A percentile compares a stretch with the other conserved stretches of the same genome.
Evolutionary conservation across 2,113 vertebrate genomes (phyloP).

Genomic region (Chamaea fasciata): DNA sequence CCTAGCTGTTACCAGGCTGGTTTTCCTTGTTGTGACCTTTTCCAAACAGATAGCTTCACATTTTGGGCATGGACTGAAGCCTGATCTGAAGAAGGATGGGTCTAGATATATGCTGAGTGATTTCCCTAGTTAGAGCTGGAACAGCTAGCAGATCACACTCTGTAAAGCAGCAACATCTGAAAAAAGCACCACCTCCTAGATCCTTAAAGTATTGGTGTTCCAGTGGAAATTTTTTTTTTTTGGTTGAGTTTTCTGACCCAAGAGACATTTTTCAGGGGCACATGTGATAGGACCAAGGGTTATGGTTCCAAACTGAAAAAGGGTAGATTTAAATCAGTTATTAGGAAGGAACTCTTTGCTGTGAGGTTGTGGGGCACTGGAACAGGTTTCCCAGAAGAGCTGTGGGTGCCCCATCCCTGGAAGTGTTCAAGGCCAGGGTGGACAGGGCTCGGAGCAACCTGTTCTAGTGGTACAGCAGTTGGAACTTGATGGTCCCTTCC

Average conservation of each 20-base stretch:
- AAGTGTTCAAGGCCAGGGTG: neutral
- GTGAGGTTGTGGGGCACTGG: neutral
- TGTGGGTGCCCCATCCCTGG: neutral
- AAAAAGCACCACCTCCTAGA: neutral
- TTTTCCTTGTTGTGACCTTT: neutral
- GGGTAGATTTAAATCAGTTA: neutral
- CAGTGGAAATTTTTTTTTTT: neutral
- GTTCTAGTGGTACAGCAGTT: neutral
- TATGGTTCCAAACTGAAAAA: neutral
- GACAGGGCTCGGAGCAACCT: neutral
- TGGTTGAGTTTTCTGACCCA: neutral
- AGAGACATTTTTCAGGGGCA: neutral
- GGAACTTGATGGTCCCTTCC: neutral
- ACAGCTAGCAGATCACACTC: neutral
- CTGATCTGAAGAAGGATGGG: neutral
- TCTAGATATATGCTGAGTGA: neutral
- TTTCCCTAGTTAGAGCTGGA: neutral
- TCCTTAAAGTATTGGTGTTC: neutral
- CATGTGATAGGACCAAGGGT: neutral
- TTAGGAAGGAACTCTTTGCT: neutral
- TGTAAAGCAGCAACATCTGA: neutral
- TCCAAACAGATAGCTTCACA: neutral
- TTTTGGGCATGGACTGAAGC: neutral
- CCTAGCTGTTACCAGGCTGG: neutral
- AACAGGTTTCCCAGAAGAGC: neutral